Evolutionary conservation across 2,113 vertebrate species (phyloP).

Genomic region (Hiodon tergisus): DNA sequence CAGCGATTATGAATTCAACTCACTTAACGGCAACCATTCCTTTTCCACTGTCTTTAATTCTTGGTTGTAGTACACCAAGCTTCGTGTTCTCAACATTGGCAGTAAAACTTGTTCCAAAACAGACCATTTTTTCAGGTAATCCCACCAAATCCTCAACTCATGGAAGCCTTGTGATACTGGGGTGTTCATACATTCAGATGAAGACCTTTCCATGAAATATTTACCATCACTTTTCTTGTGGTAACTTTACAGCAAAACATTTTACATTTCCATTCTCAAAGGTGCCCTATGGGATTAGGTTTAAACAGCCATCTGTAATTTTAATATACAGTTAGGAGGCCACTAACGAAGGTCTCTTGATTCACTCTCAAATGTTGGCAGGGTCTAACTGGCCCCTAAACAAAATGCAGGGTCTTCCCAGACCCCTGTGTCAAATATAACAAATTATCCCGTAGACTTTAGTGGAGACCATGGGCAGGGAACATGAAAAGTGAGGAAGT

Average conservation of each 20-base stretch:
- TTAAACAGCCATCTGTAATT: conserved; percentile 47
- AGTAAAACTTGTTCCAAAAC: conserved; percentile 23
- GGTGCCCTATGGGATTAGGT: conserved; percentile 52
- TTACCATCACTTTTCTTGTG: conserved; percentile 39
- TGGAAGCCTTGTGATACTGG: conserved; percentile 18
- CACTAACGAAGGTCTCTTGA: conserved; percentile 24
- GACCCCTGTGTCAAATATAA: conserved; percentile 10
- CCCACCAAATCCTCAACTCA: conserved; percentile 15
- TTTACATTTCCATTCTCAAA: conserved; percentile 48
- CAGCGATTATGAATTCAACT: conserved; percentile 2
- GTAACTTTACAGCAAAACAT: conserved; percentile 29
- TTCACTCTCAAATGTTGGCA: conserved; percentile 13
- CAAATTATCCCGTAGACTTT: conserved; percentile 17
- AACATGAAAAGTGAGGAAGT: neutral
- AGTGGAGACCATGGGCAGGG: conserved; percentile 17
- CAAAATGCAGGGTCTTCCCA: conserved; percentile 3
- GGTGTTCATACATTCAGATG: conserved; percentile 14
- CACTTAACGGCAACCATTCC: neutral
- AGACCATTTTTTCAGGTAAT: conserved; percentile 24
- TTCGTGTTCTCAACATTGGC: conserved; percentile 24
- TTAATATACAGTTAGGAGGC: conserved; percentile 27
- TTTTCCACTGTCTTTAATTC: neutral
- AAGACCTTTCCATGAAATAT: conserved; percentile 18
- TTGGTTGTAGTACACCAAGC: conserved; percentile 8
- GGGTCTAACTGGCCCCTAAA: neutral